Base-by-base conservation (phyloP, 2,797 vertebrate genomes). In the Lophius americanus region DNA sequence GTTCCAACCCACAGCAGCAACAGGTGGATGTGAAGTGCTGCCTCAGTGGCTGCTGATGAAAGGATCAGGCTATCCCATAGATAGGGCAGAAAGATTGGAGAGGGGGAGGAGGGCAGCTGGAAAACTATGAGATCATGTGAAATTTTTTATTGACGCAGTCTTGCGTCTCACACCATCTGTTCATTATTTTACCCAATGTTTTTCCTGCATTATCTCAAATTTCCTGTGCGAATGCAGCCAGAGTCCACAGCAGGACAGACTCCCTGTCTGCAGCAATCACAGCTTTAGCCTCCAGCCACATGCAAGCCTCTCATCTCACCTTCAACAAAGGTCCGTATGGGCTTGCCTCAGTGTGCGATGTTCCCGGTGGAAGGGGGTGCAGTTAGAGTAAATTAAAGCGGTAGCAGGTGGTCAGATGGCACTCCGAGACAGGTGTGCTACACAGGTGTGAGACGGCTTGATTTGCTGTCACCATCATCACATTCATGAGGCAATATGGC, bases 371-470 rank as follows among this genome's bases (percentile, higher is more conserved):
- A 7, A 4, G 38, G 7, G 14, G 43, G 11, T 48, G 60, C 1
- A 5, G 36, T 46, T 38, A 73, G 42, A 69, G 38, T 58, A 36
- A 70, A 71, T 76, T 62, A 70, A 47, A 48, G 62, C 68, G 68
- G 73, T 84, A 89, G 87, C 91, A 92, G 89, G 85, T 92, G 92
- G 83, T 68, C 79, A 13, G 68, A 66, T 43, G 58, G 51, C 39
- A 69, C 81, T 70, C 65, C 83, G 86, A 79, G 83, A 92, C 91
- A 92, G 81, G 89, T 81, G 67, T 85, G 70, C 75, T 81, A 55
- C 48, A 79, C 48, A 79, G 77, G 72, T 80, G 76, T 73, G 70
- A 48, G 50, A 55, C 49, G 38, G 70, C 76, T 79, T 81, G 79
- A 75, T 72, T 64, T 65, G 51, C 80, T 67, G 66, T 83, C 78